Base-by-base conservation (phyloP, 2,888 invertebrate genomes). In the Meta bourneti region DNA sequence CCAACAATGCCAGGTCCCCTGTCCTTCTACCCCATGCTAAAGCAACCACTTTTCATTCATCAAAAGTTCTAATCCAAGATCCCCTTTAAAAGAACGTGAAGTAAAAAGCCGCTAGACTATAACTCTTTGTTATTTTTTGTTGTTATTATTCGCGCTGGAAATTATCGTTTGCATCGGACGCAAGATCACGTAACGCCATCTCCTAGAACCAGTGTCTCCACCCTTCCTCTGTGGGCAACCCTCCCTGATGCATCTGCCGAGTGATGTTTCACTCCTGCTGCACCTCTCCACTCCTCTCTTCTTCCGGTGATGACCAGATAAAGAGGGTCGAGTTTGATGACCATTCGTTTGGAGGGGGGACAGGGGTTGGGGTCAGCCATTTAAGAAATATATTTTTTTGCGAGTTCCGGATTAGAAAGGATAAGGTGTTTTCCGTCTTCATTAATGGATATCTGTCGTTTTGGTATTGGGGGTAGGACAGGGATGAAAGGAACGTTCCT, bases 301-400 rank as follows among this genome's bases (percentile, higher is more conserved):
- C 70, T 89, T 89, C 89, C 89, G 89, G 89, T 89, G 89, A 83
- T 89, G 89, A 78, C 82, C 48, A 78, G 89, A 89, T 89, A 83
- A 89, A 83, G 75, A 75, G 49, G 70, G 51, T 77, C n/a, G 52
- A 71, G 78, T 78, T 89, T 75, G 83, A 78, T 83, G 89, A 71
- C 89, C 83, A 83, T 75, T 85, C 61, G 61, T 34, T 34, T 34
- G 34, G 34, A 4, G 34, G 1, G 4, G 34, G 34, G 34, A 2
- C 1, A 4, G 34, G 34, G 34, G 34, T 2, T 34, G 34, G 34
- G 34, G 34, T 34, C 34, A 34, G 34, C 34, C 34, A 34, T 34
- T 34, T 34, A 34, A 34, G 34, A 34, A 2, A 34, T 4, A 34
- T 61, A 49, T 81, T 19, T 20, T 80, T 8, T 20, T 19, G 51